Base-by-base conservation (phyloP, 2,113 vertebrate species). In the Ceyx cyanopectus region DNA sequence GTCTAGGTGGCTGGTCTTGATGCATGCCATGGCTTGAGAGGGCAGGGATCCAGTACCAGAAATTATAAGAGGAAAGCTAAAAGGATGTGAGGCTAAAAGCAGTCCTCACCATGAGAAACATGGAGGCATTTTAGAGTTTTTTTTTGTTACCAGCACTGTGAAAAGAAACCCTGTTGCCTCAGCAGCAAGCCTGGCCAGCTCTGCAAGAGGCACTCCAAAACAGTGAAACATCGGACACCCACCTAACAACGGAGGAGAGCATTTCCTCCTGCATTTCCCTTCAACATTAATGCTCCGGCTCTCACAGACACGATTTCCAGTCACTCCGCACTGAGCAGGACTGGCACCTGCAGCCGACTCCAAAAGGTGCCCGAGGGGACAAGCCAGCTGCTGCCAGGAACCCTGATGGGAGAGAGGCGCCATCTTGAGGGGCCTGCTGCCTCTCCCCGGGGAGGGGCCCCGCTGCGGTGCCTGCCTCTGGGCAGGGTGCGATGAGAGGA, bases 321-420 rank as follows among this genome's bases (percentile, higher is more conserved):
- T 1, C 37, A 66, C 70, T 48, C 63, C 43, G 43, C 54, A 20
- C 16, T 16, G 9, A 58, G 61, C 16, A 9, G 32, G 18, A 18
- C 32, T 29, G 58, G 63, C 5, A 2, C 22, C 20, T 1, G 0
- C 37, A 27, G 14, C 5, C 0, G 0, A 2, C 60, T 48, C 21
- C 70, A 18, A 18, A n/a, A 45, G 14, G n/a, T 3, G 48, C 24
- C 43, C 1, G 11, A 37, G 0, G 1, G 30, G 40, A 19, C 3
- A 10, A 24, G 27, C 26, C 0, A 0, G 57, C 68, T 8, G 14
- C 63, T 30, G 81, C 45, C 2, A 0, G 16, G 50, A 51, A 30
- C 6, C 19, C 26, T 41, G 70, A 79, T 37, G 32, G 56, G 27
- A 61, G 20, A 19, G 19, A 16, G 53, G 48, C 0, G 1, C 40